Percentiles rank a stretch among this genome's conserved stretches.
Evolutionary conservation across 2,113 vertebrate genomes (phyloP).

Genomic region (Chaenogobius annularis): DNA sequence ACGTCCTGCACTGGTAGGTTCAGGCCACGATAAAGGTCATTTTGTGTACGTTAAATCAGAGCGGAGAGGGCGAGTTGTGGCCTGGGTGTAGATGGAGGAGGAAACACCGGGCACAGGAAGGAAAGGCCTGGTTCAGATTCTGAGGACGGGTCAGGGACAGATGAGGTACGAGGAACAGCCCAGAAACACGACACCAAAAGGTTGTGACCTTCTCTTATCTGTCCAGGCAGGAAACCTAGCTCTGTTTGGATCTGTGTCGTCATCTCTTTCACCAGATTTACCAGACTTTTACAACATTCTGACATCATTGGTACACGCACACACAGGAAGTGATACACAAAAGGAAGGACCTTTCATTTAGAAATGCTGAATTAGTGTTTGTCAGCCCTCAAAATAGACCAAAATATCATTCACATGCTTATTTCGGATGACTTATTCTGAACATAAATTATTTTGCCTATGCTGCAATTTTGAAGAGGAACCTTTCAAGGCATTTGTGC

Average conservation of each 20-base stretch:
- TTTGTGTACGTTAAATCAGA: constrained; percentile 51
- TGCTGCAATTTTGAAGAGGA: background rate
- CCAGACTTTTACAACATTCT: background rate
- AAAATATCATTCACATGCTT: background rate
- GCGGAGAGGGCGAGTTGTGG: constrained; percentile 29
- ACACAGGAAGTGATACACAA: background rate
- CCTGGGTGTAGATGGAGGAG: constrained; percentile 37
- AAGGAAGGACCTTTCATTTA: background rate
- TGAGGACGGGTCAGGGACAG: constrained; percentile 25
- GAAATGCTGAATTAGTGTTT: constrained; percentile 32
- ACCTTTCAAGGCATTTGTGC: background rate
- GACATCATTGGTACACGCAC: background rate
- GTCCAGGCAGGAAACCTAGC: constrained; percentile 13
- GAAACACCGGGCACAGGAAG: constrained; percentile 44
- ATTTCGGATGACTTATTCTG: background rate
- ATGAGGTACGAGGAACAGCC: constrained; percentile 65
- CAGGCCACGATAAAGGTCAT: constrained; percentile 56
- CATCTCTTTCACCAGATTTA: background rate
- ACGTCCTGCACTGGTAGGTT: constrained; percentile 40
- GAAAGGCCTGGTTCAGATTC: constrained; percentile 37
- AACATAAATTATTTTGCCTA: background rate
- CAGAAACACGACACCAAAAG: constrained; percentile 26
- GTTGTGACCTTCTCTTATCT: constrained; percentile 41
- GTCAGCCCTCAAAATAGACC: constrained; percentile 20
- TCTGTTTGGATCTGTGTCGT: constrained; percentile 26